These are phyloP conservation scores for Spermophilus dauricus DNA, from an alignment of 2,113 vertebrate species.

Conservation along the genomic window DNA sequence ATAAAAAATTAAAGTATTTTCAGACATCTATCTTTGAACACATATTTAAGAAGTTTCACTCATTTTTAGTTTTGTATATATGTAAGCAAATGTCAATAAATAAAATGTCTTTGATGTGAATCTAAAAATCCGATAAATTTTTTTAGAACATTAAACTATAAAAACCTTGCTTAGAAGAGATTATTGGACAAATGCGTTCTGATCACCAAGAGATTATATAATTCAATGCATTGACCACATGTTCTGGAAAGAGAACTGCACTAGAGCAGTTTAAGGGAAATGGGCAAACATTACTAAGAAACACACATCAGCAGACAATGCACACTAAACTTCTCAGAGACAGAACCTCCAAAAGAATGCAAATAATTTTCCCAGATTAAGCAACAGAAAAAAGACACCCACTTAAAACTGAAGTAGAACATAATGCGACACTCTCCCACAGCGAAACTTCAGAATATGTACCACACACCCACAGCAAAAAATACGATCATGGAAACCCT, in stretches of 20 bases:
- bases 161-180: neutral
- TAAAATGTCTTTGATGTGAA: conserved; percentile 33
- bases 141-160: conserved; percentile 47
- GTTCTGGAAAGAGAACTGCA: neutral
- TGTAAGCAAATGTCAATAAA: conserved; percentile 57
- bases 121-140: conserved; percentile 27
- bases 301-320: neutral
- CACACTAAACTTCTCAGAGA: neutral
- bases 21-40: conserved; percentile 1
- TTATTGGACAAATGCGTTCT: neutral
- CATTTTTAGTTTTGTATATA: neutral
- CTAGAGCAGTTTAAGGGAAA: neutral
- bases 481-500: conserved; percentile 19
- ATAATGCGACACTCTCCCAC: conserved; percentile 61
- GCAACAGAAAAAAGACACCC: conserved; percentile 64
- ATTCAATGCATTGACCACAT: neutral
- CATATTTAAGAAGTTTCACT: neutral
- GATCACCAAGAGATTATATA: neutral
- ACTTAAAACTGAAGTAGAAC: conserved; percentile 66
- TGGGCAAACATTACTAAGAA: neutral
- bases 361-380: conserved; percentile 53
- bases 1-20: conserved; percentile 53
- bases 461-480: conserved; percentile 52
- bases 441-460: conserved; percentile 34
- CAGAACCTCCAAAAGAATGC: neutral